Percentiles rank a stretch among this genome's conserved stretches.
phyloP scores from a whole-genome alignment of 2,797 vertebrate genomes.

The Cyprinodon diabolis region DNA sequence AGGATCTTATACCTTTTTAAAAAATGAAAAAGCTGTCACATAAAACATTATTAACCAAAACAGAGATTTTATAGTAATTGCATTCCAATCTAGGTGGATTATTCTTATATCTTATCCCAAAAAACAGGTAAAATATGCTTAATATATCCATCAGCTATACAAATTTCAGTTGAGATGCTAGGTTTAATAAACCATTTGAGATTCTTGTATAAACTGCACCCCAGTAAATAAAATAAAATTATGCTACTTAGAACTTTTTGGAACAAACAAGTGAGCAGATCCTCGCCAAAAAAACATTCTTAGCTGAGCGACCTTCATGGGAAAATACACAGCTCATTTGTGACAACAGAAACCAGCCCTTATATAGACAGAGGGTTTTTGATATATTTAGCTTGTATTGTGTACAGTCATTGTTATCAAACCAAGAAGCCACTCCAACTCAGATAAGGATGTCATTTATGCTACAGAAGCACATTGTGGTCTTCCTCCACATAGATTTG shows the following conservation, averaged over 20 bases:
- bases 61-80: too few species aligned
- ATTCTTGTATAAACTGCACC: neutral
- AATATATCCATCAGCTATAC: too few species aligned
- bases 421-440: constrained; percentile 5
- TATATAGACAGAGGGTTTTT: constrained; percentile 26
- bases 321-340: constrained; percentile 29
- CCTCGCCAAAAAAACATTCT: constrained; percentile 17
- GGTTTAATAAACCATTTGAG: neutral
- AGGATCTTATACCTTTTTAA: too few species aligned
- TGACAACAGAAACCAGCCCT: constrained; percentile 13
- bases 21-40: too few species aligned
- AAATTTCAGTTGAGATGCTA: too few species aligned
- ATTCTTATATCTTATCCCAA: too few species aligned
- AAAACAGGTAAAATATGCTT: too few species aligned
- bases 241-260: neutral
- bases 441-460: constrained; percentile 55
- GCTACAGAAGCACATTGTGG: constrained; percentile 34
- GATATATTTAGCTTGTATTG: constrained; percentile 1
- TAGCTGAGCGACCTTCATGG: constrained; percentile 32
- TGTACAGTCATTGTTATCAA: constrained; percentile 24
- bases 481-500: constrained; percentile 8
- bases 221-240: constrained; percentile 3
- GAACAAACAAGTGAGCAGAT: neutral
- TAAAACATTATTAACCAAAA: too few species aligned
- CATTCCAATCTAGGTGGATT: too few species aligned